Evolutionary conservation across 2,888 invertebrate species (phyloP), one percentile per base, ranked within the genome.

Genomic region (Drosophila pegasa): DNA sequence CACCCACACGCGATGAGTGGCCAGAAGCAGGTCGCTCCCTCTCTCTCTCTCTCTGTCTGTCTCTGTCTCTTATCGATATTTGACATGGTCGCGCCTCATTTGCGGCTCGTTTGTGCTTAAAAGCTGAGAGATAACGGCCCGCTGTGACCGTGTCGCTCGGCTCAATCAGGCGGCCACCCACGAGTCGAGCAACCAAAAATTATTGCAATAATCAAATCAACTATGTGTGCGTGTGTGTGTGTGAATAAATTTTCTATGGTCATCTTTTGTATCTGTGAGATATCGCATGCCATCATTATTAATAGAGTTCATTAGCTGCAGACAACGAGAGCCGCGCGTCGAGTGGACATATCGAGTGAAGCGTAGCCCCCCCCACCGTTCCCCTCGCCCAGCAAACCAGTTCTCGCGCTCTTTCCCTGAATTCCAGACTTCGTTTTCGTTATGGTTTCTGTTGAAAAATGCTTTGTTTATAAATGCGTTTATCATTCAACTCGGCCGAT

Each of bases 391-490:
- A 12, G 9, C 12, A 31, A 45, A 45, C 45, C 27, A 18, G 45
- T 45, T 45, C 45, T 56, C 29, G 35, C 37, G 10, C 43, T 50
- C 20, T 57, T 38, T 60, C 38, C 45, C 50, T 56, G 47, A 63
- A 77, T 67, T 67, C 66, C 66, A 59, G 52, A 61, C 55, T 55
- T n/a, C n/a, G 55, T 52, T 47, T 75, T 68, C 54, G 78, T 65
- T 66, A 72, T 76, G 78, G 75, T 78, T 77, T 77, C 71, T 41
- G 41, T 72, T 87, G 71, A 78, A 70, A 78, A 87, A 82, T 71
- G 79, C 60, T 85, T 83, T 83, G 88, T 83, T 83, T 85, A 76
- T 76, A 77, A 78, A 80, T 77, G 55, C 73, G 82, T 72, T 81
- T 65, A 61, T 77, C 77, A 77, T 67, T 75, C 47, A 35, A 0